Base-by-base conservation (phyloP, 1,140 invertebrate species). In the Callitettix versicolor region DNA sequence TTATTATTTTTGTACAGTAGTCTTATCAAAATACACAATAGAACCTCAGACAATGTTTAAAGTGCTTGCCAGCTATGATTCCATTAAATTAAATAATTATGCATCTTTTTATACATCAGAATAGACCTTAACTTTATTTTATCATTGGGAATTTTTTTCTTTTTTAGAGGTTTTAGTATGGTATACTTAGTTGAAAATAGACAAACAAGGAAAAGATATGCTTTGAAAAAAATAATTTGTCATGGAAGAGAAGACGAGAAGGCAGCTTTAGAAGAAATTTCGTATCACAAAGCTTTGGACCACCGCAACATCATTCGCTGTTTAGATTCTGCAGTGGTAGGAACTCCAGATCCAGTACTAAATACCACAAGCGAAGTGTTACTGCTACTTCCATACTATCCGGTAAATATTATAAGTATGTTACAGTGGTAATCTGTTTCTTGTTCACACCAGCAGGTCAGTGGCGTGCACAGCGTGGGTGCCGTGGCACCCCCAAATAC, bases 201-300 rank as follows among this genome's bases (percentile, higher is more conserved):
- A n/a, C 55, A 71, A n/a, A 84, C 77, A 9, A 79, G 79, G 60
- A 81, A 82, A 58, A 73, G 77, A 53, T 91, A 80, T 76, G 90
- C 88, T 11, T 67, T 91, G 34, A 93, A 93, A 71, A 78, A 85
- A 63, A 88, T 92, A 41, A 76, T 79, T 40, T 90, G 86, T 67
- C 86, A 91, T 69, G 79, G 81, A 50, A 72, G 79, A 57, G 85
- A 88, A 57, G 89, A 93, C 66, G 83, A 90, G 63, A 76, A 79
- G 62, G 68, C 79, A 56, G 87, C 86, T 0, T 65, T 81, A 58
- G 75, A 79, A 60, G 89, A 93, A 76, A 81, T 89, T 49, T 80
- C 87, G 60, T 82, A 84, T 63, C 84, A 85, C 64, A 78, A 77
- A 54, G 73, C 75, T 62, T 69, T 90, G 7, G 76, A 79, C 44